These are phyloP conservation scores for Chascanopsetta lugubris DNA, from an alignment of 2,113 vertebrate species.

Conservation along the genomic window DNA sequence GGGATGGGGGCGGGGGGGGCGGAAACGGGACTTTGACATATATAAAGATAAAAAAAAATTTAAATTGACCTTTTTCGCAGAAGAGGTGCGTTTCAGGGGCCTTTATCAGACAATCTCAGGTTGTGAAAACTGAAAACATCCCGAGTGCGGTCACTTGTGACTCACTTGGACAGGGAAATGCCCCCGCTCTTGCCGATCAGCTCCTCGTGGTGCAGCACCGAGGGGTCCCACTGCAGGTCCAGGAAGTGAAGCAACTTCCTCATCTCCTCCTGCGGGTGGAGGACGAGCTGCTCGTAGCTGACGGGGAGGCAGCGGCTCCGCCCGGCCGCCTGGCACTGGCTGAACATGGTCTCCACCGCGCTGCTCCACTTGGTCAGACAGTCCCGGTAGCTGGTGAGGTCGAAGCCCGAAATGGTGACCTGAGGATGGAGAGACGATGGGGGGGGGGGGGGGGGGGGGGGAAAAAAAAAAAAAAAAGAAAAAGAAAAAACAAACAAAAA, in stretches of 20 bases:
- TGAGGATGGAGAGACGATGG: conserved; percentile 21
- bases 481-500: no score
- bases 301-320: conserved; percentile 85
- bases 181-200: conserved; percentile 94
- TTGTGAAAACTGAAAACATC: background rate
- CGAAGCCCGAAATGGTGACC: conserved; percentile 94
- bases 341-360: conserved; percentile 92
- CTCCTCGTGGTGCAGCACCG: conserved; percentile 92
- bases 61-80: no score
- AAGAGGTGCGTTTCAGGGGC: no score
- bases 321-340: conserved; percentile 86
- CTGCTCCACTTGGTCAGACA: conserved; percentile 94
- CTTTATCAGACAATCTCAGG: no score
- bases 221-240: conserved; percentile 87
- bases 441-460: no score
- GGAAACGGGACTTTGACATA: no score
- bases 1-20: no score
- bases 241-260: conserved; percentile 90
- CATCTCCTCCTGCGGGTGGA: conserved; percentile 90
- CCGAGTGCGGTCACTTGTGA: no score
- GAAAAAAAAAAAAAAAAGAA: no score
- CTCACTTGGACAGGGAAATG: conserved; percentile 94
- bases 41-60: no score
- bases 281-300: conserved; percentile 90
- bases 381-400: conserved; percentile 92